Evolutionary conservation across 2,113 vertebrate species (phyloP).

Genomic region (Elephas maximus): DNA sequence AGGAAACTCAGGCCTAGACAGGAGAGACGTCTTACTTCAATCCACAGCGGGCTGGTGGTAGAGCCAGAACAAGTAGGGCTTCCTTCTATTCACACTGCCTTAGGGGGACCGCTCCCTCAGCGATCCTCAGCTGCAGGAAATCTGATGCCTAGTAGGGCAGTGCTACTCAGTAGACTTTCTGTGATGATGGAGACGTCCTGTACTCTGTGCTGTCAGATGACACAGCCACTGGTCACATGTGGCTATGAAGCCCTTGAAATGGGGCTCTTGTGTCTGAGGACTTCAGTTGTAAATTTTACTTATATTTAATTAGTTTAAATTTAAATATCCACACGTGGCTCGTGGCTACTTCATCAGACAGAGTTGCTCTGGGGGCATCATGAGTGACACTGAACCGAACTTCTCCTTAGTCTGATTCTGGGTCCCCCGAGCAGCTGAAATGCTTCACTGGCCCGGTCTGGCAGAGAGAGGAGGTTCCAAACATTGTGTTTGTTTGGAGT

Average conservation of each 20-base stretch:
- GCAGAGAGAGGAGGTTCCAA: not conserved
- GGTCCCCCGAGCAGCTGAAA: too few relatives aligned
- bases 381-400: not conserved
- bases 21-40: not conserved
- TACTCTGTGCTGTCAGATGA: too few relatives aligned
- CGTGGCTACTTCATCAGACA: not conserved
- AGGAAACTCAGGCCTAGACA: not conserved
- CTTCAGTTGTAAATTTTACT: not conserved
- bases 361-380: not conserved
- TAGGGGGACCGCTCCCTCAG: fast-evolving
- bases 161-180: not conserved
- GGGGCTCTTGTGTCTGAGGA: not conserved
- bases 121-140: not conserved
- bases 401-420: not conserved
- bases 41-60: not conserved
- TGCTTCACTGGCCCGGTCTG: not conserved
- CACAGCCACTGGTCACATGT: too few relatives aligned
- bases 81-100: not conserved
- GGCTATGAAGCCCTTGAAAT: not conserved
- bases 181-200: not conserved
- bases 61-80: not conserved
- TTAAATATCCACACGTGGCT: not conserved
- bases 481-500: not conserved
- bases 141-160: not conserved
- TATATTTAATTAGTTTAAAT: not conserved